Evolutionary conservation across 2,888 invertebrate species (phyloP), one percentile per base, ranked within the genome.

Genomic region (Erebia epiphron): DNA sequence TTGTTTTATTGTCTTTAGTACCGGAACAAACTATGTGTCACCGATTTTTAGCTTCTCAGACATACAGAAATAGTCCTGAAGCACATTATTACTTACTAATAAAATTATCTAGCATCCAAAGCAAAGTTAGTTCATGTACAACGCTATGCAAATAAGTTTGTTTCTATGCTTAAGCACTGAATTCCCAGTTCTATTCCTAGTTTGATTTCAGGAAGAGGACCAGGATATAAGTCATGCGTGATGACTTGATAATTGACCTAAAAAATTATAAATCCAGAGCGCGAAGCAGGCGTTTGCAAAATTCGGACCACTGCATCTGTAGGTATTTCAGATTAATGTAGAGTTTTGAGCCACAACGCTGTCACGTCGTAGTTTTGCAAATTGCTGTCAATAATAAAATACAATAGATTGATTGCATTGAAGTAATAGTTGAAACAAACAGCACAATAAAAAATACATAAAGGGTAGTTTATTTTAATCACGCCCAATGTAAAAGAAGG

Each of bases 401-500:
- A 11, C 13, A 62, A 62, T 10, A 41, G 14, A 13, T n/a, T 10
- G 35, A 8, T 64, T 56, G 16, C 46, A 57, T 18, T 4, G 50
- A 26, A 26, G 64, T 46, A 58, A 13, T 16, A 57, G 49, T 43
- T 57, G 9, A 14, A 49, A 49, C 46, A n/a, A 67, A 41, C 49
- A 16, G 26, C 18, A 41, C 14, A 61, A 67, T 67, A 67, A 67
- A 67, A 61, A 67, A 67, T 52, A 52, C 60, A 67, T 67, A 67
- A 67, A 67, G 67, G 61, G 52, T 67, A 67, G 60, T 67, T 67
- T 67, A 67, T 60, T 61, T 67, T 61, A 67, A 67, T 67, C 60
- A 67, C 26, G 41, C 35, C n/a, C 61, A 67, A 61, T 67, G 74
- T 72, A 73, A 70, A 70, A 76, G 77, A 75, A 66, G 70, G 65